phyloP scores from a whole-genome alignment of 2,797 vertebrate species.

The Platalea minor region DNA sequence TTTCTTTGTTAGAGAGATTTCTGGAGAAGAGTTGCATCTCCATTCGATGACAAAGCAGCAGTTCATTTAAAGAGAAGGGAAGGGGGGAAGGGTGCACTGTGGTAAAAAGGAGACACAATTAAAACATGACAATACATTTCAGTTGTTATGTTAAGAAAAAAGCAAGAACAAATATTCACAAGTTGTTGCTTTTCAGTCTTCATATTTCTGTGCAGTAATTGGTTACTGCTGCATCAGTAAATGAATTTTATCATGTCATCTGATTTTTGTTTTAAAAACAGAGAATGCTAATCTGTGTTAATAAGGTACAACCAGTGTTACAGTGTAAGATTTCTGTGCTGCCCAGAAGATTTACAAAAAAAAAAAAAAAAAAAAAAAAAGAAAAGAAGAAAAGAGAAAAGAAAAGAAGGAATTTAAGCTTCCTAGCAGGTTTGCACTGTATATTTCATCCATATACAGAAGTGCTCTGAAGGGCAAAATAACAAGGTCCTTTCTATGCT shows the following conservation, averaged over 20 bases:
- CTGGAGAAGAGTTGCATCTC: constrained; percentile 17
- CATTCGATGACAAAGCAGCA: neutral
- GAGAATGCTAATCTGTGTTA: neutral
- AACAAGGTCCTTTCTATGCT: neutral
- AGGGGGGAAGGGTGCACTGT: neutral
- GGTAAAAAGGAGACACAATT: neutral
- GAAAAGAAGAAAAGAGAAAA: too few relatives aligned
- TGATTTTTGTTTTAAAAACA: neutral
- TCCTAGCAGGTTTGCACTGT: neutral
- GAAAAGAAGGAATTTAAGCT: neutral
- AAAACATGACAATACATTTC: neutral
- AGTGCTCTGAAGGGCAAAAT: neutral
- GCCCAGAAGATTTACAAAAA: neutral
- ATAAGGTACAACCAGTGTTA: neutral
- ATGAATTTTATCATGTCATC: neutral
- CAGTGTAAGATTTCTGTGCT: neutral
- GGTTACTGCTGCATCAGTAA: neutral
- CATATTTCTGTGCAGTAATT: neutral
- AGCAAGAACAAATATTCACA: neutral
- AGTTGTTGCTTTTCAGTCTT: neutral
- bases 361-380: too few relatives aligned
- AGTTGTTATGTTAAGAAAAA: neutral
- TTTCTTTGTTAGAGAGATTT: constrained; percentile 21
- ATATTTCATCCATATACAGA: neutral
- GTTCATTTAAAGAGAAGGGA: neutral